Percentiles rank a stretch among this genome's conserved stretches.
phyloP scores from a whole-genome alignment of 2,888 invertebrate genomes.

The Tineola bisselliella region DNA sequence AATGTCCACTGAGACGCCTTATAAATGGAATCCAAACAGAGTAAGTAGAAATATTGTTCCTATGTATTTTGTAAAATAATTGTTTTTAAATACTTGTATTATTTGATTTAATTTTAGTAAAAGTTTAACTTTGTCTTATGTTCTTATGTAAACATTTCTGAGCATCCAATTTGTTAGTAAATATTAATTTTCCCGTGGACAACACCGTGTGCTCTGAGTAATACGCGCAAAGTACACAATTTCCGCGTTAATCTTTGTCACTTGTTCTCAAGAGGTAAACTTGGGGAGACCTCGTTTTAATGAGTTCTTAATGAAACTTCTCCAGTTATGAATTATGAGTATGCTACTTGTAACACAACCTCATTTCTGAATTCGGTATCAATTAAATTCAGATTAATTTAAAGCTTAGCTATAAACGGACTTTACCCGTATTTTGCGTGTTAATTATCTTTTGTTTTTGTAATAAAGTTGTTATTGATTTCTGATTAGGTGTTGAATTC shows the following conservation, averaged over 20 bases:
- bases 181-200: not conserved
- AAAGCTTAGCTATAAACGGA: not conserved
- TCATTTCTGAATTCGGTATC: not conserved
- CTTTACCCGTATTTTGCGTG: not conserved
- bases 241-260: conserved; percentile 11
- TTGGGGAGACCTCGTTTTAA: conserved; percentile 8
- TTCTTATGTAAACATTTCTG: not conserved
- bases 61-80: no score
- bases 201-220: not conserved
- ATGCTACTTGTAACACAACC: conserved; percentile 4
- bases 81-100: no score
- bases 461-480: not conserved
- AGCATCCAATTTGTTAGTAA: not conserved
- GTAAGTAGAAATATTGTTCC: no score
- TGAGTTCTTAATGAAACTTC: conserved; percentile 10
- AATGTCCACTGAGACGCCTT: no score
- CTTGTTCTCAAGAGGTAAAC: conserved; percentile 3
- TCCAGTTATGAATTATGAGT: conserved; percentile 6
- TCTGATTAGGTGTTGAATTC: no score
- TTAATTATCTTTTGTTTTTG: not conserved
- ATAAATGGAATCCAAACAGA: no score
- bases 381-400: not conserved
- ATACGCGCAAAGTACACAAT: conserved; percentile 1
- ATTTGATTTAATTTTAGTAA: no score
- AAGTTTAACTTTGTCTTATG: not conserved